Conservation (phyloP, 2,113 vertebrate genomes). For the Myiopsitta monachus region DNA sequence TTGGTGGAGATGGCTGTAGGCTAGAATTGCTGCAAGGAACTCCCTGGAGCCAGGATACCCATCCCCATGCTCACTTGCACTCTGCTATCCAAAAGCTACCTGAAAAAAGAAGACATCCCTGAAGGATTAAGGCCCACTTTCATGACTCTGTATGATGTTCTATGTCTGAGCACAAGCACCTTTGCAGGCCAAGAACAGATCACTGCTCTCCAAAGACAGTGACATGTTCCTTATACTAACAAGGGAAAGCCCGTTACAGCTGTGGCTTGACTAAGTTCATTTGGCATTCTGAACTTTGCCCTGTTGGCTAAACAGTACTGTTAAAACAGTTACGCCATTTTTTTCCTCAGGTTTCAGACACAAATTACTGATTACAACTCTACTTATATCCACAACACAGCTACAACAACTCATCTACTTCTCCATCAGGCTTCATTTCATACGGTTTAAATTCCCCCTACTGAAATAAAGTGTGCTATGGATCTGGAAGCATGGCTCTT, state of each 20-base stretch:
- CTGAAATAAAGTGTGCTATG: background rate
- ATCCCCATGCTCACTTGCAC: rapidly evolving
- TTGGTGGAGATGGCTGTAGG: rapidly evolving
- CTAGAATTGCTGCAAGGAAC: background rate
- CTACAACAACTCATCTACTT: background rate
- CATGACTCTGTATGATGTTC: background rate
- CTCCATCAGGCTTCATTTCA: background rate
- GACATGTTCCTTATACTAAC: background rate
- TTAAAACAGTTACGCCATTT: background rate
- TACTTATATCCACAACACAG: background rate
- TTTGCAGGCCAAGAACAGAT: background rate
- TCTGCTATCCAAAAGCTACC: background rate
- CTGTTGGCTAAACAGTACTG: background rate
- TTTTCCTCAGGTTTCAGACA: background rate
- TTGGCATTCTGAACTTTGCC: background rate
- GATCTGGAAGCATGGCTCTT: background rate
- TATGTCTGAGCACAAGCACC: background rate
- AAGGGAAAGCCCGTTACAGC: background rate
- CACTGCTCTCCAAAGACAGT: background rate
- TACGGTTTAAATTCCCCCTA: background rate
- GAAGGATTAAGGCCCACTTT: background rate
- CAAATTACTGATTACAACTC: background rate
- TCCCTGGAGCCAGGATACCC: background rate
- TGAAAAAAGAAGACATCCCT: background rate
- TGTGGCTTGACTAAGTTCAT: background rate